phyloP scores from a whole-genome alignment of 2,113 vertebrate genomes.

The Leucopsar rothschildi region DNA sequence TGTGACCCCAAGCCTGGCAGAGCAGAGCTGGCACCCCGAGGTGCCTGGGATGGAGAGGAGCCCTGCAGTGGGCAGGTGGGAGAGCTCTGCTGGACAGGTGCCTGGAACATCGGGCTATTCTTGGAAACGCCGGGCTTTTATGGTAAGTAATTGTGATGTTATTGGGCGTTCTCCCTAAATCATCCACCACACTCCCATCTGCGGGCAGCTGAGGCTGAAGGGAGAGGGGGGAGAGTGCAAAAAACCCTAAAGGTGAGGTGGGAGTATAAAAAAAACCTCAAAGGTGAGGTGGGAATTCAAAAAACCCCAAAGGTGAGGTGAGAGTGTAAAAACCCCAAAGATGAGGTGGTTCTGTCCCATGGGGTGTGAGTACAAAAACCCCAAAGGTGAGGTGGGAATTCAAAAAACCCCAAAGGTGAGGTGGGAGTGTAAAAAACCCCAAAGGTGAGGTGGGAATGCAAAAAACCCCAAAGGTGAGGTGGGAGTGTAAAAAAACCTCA shows the following conservation, averaged over 20 bases:
- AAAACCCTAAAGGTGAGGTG: too few species aligned
- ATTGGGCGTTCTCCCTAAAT: constrained; percentile 42
- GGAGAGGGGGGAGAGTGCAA: background rate
- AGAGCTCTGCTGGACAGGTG: constrained; percentile 20
- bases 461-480: too few species aligned
- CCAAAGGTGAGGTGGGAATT: background rate
- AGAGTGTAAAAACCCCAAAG: too few species aligned
- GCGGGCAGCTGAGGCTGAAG: background rate
- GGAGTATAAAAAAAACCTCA: too few species aligned
- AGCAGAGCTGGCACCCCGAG: background rate
- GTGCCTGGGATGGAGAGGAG: background rate
- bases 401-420: too few species aligned
- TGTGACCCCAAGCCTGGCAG: background rate
- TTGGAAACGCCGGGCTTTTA: constrained; percentile 47
- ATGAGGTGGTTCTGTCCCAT: background rate
- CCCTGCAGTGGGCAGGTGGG: constrained; percentile 18
- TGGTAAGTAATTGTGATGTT: constrained; percentile 55
- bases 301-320: too few species aligned
- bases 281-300: too few species aligned
- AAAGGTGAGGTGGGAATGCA: too few species aligned
- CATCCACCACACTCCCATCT: background rate
- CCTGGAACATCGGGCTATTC: constrained; percentile 40
- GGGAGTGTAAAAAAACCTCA: too few species aligned
- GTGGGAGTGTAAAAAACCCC: too few species aligned
- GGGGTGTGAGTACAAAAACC: background rate